A percentile compares a stretch with the other conserved stretches of the same genome.
Evolutionary conservation across 2,888 invertebrate genomes (phyloP).

Genomic region (Amphipoea lucens): DNA sequence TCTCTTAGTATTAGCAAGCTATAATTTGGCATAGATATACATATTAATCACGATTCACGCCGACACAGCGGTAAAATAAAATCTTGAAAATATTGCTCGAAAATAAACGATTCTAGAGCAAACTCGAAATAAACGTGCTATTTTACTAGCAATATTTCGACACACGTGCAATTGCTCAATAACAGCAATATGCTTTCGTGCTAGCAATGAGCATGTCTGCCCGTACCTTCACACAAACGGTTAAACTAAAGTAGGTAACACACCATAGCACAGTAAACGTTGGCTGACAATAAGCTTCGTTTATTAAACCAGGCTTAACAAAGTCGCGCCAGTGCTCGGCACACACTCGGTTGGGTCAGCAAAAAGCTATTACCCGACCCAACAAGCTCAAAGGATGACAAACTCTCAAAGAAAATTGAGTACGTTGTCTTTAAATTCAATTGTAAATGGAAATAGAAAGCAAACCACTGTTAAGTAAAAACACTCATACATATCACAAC

Average conservation of each 20-base stretch:
- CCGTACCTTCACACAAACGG: neutral
- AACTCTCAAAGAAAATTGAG: constrained; percentile 46
- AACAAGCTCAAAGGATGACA: constrained; percentile 40
- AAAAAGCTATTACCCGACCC: constrained; percentile 53
- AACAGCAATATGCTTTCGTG: too few relatives aligned
- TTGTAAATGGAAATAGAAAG: constrained; percentile 5
- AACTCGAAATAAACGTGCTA: too few relatives aligned
- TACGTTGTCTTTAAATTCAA: constrained; percentile 41
- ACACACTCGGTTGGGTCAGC: constrained; percentile 34
- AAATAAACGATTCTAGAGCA: too few relatives aligned
- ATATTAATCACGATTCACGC: too few relatives aligned
- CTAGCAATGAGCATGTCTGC: too few relatives aligned
- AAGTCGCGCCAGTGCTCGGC: neutral
- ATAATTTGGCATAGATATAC: too few relatives aligned
- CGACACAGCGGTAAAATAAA: too few relatives aligned
- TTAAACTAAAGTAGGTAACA: constrained; percentile 3
- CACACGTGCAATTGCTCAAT: too few relatives aligned
- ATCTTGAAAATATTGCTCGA: too few relatives aligned
- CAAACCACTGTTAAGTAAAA: neutral
- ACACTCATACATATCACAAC: too few relatives aligned
- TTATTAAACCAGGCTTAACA: constrained; percentile 24
- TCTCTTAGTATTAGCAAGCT: too few relatives aligned
- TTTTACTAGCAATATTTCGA: too few relatives aligned
- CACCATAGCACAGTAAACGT: neutral
- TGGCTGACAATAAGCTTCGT: constrained; percentile 8